Evolutionary conservation across 2,113 vertebrate genomes (phyloP).

Genomic region (Peucedramus taeniatus): DNA sequence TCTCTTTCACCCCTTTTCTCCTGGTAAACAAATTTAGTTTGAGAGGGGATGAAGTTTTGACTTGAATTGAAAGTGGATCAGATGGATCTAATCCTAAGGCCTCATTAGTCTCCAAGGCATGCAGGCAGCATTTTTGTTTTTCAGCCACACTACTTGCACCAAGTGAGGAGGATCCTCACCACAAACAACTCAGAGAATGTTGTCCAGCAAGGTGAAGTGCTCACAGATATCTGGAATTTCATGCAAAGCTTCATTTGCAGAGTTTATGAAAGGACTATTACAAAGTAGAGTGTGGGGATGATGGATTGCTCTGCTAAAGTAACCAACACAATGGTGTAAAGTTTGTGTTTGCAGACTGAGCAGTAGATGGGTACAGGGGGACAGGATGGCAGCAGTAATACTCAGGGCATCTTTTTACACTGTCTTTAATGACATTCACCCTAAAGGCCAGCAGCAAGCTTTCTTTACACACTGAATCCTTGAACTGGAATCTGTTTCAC

Average conservation of each 20-base stretch:
- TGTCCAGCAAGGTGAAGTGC: neutral
- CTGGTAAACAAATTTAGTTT: neutral
- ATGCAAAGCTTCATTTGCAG: neutral
- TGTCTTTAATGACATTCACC: neutral
- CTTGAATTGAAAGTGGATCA: neutral
- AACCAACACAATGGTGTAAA: neutral
- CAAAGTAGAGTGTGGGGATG: rapidly evolving
- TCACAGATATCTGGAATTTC: neutral
- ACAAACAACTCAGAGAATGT: neutral
- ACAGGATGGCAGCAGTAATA: neutral
- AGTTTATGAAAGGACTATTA: neutral
- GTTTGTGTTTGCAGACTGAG: neutral
- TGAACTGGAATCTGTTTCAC: neutral
- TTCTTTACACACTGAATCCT: neutral
- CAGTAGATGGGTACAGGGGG: neutral
- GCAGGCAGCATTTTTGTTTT: neutral
- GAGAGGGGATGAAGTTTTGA: neutral
- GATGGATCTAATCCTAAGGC: neutral
- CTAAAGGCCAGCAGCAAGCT: neutral
- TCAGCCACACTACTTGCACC: neutral
- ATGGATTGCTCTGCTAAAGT: neutral
- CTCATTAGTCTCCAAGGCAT: neutral
- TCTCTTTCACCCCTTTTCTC: neutral
- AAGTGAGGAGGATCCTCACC: neutral
- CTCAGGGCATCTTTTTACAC: neutral